Base-by-base conservation (phyloP, 2,797 vertebrate genomes). In the Fundulus diaphanus region DNA sequence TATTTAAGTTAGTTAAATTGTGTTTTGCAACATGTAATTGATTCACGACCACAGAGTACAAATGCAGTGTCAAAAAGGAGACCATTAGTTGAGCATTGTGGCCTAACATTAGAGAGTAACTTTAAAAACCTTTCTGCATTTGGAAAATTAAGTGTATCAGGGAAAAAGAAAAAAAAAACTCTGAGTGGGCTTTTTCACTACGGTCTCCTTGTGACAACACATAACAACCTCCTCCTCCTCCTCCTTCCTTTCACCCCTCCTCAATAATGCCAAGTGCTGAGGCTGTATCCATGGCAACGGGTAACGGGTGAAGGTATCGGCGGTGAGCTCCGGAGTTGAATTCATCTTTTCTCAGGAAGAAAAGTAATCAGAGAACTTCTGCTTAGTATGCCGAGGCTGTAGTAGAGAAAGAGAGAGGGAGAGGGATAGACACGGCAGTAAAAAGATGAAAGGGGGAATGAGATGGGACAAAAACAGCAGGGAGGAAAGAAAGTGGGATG, bases 321-420 rank as follows among this genome's bases (percentile, higher is more conserved):
- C 76, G 91, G 89, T 89, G 92, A 91, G 92, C 89, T 88, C 81
- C 81, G 0, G 92, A 87, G 90, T 92, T 91, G 88, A 90, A 92
- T 92, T 87, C 92, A 90, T 78, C 89, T 83, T 93, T 95, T 95
- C 92, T 80, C 84, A 87, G 89, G 92, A 89, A 93, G 90, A 95
- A 95, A 96, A 97, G 95, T 96, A 96, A 96, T 97, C 96, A 96
- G 94, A 94, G 90, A 91, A 89, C 92, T 92, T 91, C 90, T 94
- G 96, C 97, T 93, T 97, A 97, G 96, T 96, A 98, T 97, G 95
- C 97, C 90, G 87, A 88, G 71, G 94, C 92, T 86, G 91, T 80
- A 84, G 82, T 51, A 70, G 85, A 80, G 79, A 66, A 75, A 74
- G 70, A 80, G 77, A 80, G 77, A 61, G 73, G 73, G 77, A 42